Evolutionary conservation across 2,888 invertebrate genomes (phyloP).

Genomic region (Leptura quadrifasciata): DNA sequence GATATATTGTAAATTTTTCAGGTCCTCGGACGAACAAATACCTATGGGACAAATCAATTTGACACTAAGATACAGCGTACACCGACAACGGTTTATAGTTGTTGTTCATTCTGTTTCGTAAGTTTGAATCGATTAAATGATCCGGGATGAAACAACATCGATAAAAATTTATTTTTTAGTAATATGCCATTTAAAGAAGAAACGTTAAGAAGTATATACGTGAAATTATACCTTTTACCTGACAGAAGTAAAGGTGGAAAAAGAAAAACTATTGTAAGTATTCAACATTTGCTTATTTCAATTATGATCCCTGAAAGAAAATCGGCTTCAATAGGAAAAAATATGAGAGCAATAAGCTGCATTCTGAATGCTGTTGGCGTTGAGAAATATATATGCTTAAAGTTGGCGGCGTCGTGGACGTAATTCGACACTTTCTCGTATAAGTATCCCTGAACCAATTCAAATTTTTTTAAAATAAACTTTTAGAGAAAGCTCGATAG

Average conservation of each 20-base stretch:
- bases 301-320: conserved; percentile 72
- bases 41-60: conserved; percentile 80
- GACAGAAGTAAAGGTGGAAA: conserved; percentile 89
- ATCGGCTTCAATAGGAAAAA: not conserved
- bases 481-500: no score
- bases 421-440: no score
- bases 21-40: conserved; percentile 38
- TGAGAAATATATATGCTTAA: no score
- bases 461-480: no score
- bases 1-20: conserved; percentile 43
- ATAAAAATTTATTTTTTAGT: conserved; percentile 72
- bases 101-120: conserved; percentile 92
- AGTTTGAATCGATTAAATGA: conserved; percentile 70
- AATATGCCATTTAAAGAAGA: conserved; percentile 89
- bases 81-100: conserved; percentile 86
- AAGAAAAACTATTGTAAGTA: conserved; percentile 85
- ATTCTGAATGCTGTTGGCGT: no score
- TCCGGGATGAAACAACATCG: no score
- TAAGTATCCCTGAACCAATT: no score
- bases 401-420: no score
- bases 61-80: conserved; percentile 88
- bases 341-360: no score
- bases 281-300: conserved; percentile 31
- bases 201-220: conserved; percentile 90
- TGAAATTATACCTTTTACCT: conserved; percentile 90